Evolutionary conservation across 2,888 invertebrate species (phyloP), one percentile per base, ranked within the genome.

Genomic region (Strigamia transsilvanica): DNA sequence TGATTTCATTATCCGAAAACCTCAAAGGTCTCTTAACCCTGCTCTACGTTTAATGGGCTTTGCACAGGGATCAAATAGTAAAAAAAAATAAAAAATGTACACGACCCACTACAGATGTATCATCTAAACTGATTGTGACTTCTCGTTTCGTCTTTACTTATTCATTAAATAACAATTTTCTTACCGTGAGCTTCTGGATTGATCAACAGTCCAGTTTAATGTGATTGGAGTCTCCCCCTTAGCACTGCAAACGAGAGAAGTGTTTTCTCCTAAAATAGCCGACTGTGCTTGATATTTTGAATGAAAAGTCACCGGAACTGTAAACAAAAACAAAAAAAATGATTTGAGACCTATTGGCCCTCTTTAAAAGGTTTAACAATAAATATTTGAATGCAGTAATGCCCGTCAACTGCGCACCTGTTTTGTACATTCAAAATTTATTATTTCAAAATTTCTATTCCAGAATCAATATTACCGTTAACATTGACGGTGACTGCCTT

Each of bases 401-500:
- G 27, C 9, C 6, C 38, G 6, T 18, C 61, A 21, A 61, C 9
- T 4, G 61, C 9, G 61, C 18, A 61, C 18, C 18, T 61, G 61
- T 61, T 61, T 61, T 61, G 10, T 61, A 61, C 18, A 61, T 61
- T 10, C 38, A 38, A 61, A 61, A 61, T 61, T 21, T 61, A 61
- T 61, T 21, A 61, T 21, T 18, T 0, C 51, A 51, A 10, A 7
- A 13, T 51, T 3, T 13, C 3, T 18, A 18, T 51, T 51, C 15
- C 18, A 18, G 6, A 38, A 38, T 38, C 38, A 27, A 15, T 61
- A 87, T 85, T 85, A 88, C 89, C 87, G 83, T 88, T 88, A 6
- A 89, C 88, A 7, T 85, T 86, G 3, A 89, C 86, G 27, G 85
- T 85, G 21, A 89, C 86, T 13, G 88, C 87, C 85, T 87, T 88